Base-by-base conservation (phyloP, 2,888 invertebrate genomes). In the Drosophila anomalata region DNA sequence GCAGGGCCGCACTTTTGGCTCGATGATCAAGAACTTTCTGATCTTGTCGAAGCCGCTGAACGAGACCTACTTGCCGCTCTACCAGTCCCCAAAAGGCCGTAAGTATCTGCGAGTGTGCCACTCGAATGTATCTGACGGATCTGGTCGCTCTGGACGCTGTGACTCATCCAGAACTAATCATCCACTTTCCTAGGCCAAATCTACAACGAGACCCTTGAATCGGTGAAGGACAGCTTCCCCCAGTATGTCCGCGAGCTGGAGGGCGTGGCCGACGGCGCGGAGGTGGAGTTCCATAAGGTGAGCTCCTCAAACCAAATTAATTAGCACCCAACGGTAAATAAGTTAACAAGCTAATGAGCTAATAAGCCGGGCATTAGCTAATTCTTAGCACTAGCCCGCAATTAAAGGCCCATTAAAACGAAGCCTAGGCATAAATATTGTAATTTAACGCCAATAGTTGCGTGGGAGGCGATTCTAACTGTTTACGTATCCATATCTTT, bases 231-330 rank as follows among this genome's bases (percentile, higher is more conserved):
- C 52, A 94, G 95, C 78, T 97, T 94, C 91, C 97, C 97, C 0
- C 96, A 96, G 84, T 97, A 97, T 88, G 92, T 97, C 2, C 93
- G 94, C 68, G 97, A 97, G 91, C 92, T 97, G 42, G 94, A 96
- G 89, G 97, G 97, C 7, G 82, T 95, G n/a, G 96, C 97, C 7
- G 96, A 97, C 88, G 97, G 97, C 0, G 95, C 97, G 1, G 93
- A 94, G 76, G 95, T 97, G 4, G 95, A 96, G 0, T 97, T 97
- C 90, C 92, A 96, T 78, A 95, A 96, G 94, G 97, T 96, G 90
- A 90, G 79, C 63, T 31, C 29, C 24, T 9, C n/a, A 22, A 0
- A 0, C 50, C 56, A 58, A 84, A 77, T 80, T 61, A 61, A 82
- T 81, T 80, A 68, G 56, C 78, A 58, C 46, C 44, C 46, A 75